A percentile compares a stretch with the other conserved stretches of the same genome.
Evolutionary conservation across 2,797 vertebrate genomes (phyloP).

Genomic region (Phalanger gymnotis): DNA sequence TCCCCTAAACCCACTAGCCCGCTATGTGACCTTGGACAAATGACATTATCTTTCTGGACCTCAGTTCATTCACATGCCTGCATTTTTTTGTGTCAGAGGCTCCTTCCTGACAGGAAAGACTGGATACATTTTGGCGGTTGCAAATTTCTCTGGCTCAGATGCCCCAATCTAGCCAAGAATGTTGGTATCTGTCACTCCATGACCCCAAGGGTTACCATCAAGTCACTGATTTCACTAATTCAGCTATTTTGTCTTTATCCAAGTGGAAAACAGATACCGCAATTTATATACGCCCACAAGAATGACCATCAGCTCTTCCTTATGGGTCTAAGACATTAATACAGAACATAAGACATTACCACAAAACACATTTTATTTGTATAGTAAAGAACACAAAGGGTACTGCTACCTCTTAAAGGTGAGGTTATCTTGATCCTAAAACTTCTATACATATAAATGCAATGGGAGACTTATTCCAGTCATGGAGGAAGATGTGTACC

Average conservation of each 20-base stretch:
- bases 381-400: neutral
- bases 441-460: neutral
- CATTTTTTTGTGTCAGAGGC: neutral
- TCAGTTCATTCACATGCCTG: neutral
- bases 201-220: neutral
- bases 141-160: neutral
- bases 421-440: neutral
- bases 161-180: neutral
- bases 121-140: neutral
- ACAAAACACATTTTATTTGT: neutral
- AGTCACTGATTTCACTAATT: neutral
- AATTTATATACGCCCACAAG: neutral
- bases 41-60: neutral
- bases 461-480: neutral
- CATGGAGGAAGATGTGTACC: neutral
- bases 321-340: neutral
- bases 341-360: neutral
- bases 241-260: neutral
- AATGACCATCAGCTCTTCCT: neutral
- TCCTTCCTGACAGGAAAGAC: neutral
- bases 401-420: neutral
- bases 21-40: neutral
- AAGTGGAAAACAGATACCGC: neutral
- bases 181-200: neutral
- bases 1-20: neutral